A percentile compares a stretch with the other conserved stretches of the same genome.
phyloP scores from a whole-genome alignment of 2,888 invertebrate genomes.

The Cremastobaeus sp. region DNA sequence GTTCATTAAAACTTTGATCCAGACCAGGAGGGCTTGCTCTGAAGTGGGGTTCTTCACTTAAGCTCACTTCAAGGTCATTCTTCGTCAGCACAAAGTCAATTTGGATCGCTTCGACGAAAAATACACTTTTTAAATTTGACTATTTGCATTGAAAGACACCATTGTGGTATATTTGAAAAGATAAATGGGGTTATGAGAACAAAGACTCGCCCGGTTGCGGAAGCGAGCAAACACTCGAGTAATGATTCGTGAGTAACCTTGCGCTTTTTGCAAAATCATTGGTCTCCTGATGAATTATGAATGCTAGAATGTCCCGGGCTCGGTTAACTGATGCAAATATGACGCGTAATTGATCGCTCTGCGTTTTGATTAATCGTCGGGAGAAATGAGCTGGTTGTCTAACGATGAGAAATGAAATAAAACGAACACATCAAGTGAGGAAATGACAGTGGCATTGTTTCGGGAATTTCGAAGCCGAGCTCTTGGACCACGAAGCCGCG shows the following conservation, averaged over 20 bases:
- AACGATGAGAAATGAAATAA: not conserved
- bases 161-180: no score
- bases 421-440: not conserved
- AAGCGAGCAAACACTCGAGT: not conserved
- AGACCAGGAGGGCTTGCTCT: not conserved
- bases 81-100: not conserved
- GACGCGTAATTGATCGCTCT: constrained; percentile 4
- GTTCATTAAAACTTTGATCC: constrained; percentile 26
- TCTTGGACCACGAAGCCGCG: no score
- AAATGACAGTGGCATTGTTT: not conserved
- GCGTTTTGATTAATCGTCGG: constrained; percentile 6
- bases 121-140: no score
- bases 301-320: no score
- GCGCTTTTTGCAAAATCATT: constrained; percentile 6
- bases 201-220: not conserved
- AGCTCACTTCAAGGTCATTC: constrained; percentile 18
- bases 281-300: no score
- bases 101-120: no score
- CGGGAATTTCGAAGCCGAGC: not conserved
- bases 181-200: not conserved
- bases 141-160: no score
- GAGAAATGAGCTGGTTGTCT: not conserved
- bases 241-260: constrained; percentile 9
- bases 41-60: constrained; percentile 2
- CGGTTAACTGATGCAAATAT: constrained; percentile 5